Base-by-base conservation (phyloP, 2,888 invertebrate species). In the Plebejus anna region DNA sequence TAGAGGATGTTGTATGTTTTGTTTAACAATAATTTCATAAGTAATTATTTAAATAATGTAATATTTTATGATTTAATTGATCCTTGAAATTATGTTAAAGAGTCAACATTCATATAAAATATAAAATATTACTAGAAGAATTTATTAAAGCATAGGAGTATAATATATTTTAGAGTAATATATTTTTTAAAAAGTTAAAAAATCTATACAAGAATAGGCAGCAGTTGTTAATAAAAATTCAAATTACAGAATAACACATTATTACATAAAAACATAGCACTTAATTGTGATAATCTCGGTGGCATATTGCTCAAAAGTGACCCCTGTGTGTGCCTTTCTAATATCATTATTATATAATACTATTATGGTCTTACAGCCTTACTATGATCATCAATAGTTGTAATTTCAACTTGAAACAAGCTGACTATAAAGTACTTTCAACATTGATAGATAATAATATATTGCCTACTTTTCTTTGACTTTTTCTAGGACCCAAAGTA, bases 251-350 rank as follows among this genome's bases (percentile, higher is more conserved):
- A 61, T 61, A 28, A 61, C 36, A 32, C 32, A 32, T 47, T 9
- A 28, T 51, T 51, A 51, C 47, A 55, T 47, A 73, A 75, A 59
- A 22, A 59, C 57, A 75, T 28, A 7, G 22, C 22, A 22, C 22
- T 22, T 75, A 38, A 36, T 61, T 32, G 38, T 36, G 4, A n/a
- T 57, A 75, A 22, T 73, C 4, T 16, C 13, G 11, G 75, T 75
- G 47, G 61, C 66, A 28, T 59, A 75, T 66, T 75, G 42, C 61
- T 75, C 47, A 75, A 51, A 66, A 57, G 57, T 76, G 83, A 84
- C 83, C 82, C 80, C 82, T 77, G 75, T 71, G 61, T 75, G 78
- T 81, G 82, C 86, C 86, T 87, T 86, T 86, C 86, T 86, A 86
- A 84, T 83, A 80, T 78, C 76, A 75, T 32, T 47, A 78, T 84